Evolutionary conservation across 2,888 invertebrate genomes (phyloP).

Genomic region (Uropetala carovei): DNA sequence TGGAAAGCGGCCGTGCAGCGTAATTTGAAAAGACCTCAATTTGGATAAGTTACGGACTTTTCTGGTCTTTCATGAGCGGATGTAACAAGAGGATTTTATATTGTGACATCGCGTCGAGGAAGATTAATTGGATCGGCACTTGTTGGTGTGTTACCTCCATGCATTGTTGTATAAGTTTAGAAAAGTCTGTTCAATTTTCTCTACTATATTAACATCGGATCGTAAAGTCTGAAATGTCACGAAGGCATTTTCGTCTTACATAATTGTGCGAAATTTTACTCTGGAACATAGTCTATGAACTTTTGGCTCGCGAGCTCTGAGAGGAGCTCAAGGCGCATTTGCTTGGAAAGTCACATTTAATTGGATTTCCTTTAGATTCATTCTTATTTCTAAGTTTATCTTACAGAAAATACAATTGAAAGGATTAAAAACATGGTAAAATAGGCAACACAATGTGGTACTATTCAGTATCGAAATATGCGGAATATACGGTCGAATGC

Average conservation of each 20-base stretch:
- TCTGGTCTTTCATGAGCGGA: neutral
- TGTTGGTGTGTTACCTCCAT: conserved; percentile 42
- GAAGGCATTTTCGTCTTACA: neutral
- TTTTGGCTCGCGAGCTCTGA: too few relatives aligned
- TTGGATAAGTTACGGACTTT: neutral
- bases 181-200: neutral
- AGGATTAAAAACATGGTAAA: too few relatives aligned
- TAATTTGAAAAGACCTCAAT: neutral
- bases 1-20: neutral
- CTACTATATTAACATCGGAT: neutral
- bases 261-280: too few relatives aligned
- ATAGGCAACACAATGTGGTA: too few relatives aligned
- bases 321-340: too few relatives aligned
- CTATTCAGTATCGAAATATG: too few relatives aligned
- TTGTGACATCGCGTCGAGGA: conserved; percentile 22
- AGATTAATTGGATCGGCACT: conserved; percentile 54
- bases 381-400: too few relatives aligned
- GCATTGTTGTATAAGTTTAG: neutral
- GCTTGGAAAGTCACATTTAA: too few relatives aligned
- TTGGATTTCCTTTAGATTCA: too few relatives aligned
- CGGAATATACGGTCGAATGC: too few relatives aligned
- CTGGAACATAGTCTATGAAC: too few relatives aligned
- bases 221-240: neutral
- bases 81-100: neutral
- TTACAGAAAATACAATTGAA: too few relatives aligned